Evolutionary conservation across 2,113 vertebrate genomes (phyloP).

Genomic region (Grammomys dolichurus): DNA sequence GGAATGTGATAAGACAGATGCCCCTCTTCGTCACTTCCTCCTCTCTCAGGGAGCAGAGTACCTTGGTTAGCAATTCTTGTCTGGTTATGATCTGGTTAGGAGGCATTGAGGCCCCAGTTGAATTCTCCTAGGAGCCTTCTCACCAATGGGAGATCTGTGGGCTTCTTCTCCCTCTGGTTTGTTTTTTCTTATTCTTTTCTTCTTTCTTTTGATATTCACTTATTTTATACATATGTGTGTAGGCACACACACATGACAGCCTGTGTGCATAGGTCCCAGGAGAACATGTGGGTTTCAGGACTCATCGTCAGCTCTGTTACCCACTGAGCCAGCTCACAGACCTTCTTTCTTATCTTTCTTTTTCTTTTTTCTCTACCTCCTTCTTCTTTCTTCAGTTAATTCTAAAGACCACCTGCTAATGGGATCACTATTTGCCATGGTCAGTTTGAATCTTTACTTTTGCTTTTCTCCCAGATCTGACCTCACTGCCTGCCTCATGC

Average conservation of each 20-base stretch:
- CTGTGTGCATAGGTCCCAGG: neutral
- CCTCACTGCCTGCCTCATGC: slow-evolving; percentile 64
- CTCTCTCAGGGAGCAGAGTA: neutral
- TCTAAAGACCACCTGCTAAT: neutral
- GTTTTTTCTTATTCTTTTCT: neutral
- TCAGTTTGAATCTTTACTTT: slow-evolving; percentile 48
- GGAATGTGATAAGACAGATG: neutral
- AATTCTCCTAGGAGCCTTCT: slow-evolving; percentile 6
- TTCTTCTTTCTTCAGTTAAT: neutral
- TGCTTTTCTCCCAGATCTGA: slow-evolving; percentile 57
- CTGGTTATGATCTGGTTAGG: neutral
- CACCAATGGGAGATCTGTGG: neutral
- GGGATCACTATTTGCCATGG: neutral
- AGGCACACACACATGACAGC: too few species aligned
- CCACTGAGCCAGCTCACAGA: neutral
- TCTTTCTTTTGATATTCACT: neutral
- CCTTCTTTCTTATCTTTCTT: neutral
- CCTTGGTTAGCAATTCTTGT: neutral
- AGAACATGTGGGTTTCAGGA: neutral
- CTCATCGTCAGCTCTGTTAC: neutral
- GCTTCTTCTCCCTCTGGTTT: neutral
- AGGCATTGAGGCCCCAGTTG: neutral
- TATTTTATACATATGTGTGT: neutral
- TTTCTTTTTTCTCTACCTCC: neutral
- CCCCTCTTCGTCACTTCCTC: neutral